A percentile compares a stretch with the other conserved stretches of the same genome.
Conservation (phyloP, 1,140 invertebrate species). For the Drosophila lacteicornis region DNA sequence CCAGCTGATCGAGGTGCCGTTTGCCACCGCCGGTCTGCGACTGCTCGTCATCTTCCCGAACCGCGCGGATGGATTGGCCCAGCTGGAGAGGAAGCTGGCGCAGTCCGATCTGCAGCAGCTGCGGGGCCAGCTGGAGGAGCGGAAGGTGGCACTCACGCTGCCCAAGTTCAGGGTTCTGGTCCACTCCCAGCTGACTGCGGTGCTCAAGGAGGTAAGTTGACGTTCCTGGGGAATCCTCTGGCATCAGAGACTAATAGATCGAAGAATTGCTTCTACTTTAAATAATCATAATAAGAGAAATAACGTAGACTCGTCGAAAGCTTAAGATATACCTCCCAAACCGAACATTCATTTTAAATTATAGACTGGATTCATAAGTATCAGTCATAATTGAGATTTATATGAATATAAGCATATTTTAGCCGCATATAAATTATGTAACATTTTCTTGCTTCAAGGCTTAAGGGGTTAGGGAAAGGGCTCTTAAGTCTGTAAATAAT, state of each 20-base stretch:
- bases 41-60: conserved; percentile 58
- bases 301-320: no score
- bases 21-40: conserved; percentile 36
- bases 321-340: no score
- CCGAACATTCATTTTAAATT: no score
- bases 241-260: background rate
- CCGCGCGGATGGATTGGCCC: conserved; percentile 29
- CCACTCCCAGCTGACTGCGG: conserved; percentile 29
- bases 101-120: conserved; percentile 45
- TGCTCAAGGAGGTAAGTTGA: conserved; percentile 52
- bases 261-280: no score
- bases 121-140: conserved; percentile 33
- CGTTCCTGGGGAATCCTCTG: background rate
- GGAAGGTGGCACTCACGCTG: conserved; percentile 59
- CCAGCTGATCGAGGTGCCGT: conserved; percentile 57
- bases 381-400: no score
- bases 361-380: no score
- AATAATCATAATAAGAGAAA: no score
- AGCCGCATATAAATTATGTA: no score
- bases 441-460: no score
- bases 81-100: conserved; percentile 48
- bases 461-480: no score
- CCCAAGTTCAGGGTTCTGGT: conserved; percentile 55
- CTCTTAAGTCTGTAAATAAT: no score
- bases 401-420: no score